phyloP scores from a whole-genome alignment of 2,113 vertebrate species.

The Gnathonemus longibarbis region DNA sequence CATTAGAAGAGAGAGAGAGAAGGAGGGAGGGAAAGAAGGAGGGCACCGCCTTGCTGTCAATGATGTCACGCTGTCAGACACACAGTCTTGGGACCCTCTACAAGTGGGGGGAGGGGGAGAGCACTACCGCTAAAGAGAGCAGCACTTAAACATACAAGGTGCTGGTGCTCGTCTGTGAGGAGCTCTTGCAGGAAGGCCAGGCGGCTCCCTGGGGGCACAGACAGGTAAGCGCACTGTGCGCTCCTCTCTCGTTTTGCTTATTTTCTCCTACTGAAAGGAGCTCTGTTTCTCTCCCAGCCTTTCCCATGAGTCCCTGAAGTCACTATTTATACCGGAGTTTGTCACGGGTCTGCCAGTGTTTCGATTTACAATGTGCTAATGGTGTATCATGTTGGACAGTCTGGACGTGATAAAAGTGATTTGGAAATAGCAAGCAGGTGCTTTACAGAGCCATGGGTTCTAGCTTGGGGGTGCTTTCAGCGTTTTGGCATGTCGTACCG shows the following conservation, averaged over 20 bases:
- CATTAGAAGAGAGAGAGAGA: background rate
- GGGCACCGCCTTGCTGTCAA: background rate
- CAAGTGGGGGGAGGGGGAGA: background rate
- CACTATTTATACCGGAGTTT: background rate
- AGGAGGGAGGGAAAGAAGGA: background rate
- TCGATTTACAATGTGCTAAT: background rate
- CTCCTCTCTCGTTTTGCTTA: background rate
- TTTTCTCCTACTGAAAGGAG: background rate
- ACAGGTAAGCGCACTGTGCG: background rate
- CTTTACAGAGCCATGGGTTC: background rate
- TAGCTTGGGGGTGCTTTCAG: background rate
- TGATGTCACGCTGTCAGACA: conserved; percentile 7
- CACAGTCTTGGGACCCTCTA: background rate
- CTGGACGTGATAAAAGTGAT: background rate
- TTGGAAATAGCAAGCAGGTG: background rate
- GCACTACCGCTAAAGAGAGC: background rate
- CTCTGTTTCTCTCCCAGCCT: background rate
- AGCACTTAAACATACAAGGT: background rate
- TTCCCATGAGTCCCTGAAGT: background rate
- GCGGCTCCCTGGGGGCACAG: background rate
- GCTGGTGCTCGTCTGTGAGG: background rate
- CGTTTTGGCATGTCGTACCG: background rate
- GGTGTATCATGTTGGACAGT: background rate
- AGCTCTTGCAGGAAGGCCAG: background rate
- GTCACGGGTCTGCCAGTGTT: background rate